A percentile compares a stretch with the other conserved stretches of the same genome.
phyloP scores from a whole-genome alignment of 2,888 invertebrate genomes.

The Lepidonotus clava region DNA sequence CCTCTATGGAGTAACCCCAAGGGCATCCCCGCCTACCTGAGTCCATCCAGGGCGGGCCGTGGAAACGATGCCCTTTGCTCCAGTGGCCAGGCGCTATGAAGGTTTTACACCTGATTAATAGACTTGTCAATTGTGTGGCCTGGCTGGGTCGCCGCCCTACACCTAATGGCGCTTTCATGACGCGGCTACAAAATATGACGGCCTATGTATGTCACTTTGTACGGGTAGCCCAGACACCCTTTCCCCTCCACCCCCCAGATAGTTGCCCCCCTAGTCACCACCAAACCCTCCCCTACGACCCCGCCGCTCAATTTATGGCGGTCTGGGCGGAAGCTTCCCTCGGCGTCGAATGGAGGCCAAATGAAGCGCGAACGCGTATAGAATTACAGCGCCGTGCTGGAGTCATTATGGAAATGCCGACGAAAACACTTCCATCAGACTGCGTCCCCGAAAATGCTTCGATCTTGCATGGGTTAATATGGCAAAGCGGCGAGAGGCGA shows the following conservation, averaged over 20 bases:
- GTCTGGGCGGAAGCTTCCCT: slow-evolving; percentile 12
- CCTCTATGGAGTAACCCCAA: no score
- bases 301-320: slow-evolving; percentile 27
- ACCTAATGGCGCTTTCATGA: not conserved
- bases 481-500: not conserved
- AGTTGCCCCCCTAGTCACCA: not conserved
- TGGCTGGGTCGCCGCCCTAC: not conserved
- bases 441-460: slow-evolving; percentile 16
- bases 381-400: slow-evolving; percentile 13
- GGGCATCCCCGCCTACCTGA: no score
- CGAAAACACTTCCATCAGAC: slow-evolving; percentile 3
- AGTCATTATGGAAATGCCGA: slow-evolving; percentile 38
- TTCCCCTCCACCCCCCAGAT: not conserved
- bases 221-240: not conserved
- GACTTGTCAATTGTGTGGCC: not conserved
- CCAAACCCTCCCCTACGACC: not conserved
- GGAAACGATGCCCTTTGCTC: no score
- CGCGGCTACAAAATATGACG: not conserved
- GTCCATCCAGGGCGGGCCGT: no score
- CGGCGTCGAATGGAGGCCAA: not conserved
- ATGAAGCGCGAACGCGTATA: slow-evolving; percentile 20
- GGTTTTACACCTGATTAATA: not conserved
- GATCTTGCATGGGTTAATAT: not conserved
- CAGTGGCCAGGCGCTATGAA: not conserved
- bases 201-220: slow-evolving; percentile 34